Percentiles rank a stretch among this genome's conserved stretches.
phyloP scores from a whole-genome alignment of 23 tunicate genomes.

The Trididemnum nubilum region DNA sequence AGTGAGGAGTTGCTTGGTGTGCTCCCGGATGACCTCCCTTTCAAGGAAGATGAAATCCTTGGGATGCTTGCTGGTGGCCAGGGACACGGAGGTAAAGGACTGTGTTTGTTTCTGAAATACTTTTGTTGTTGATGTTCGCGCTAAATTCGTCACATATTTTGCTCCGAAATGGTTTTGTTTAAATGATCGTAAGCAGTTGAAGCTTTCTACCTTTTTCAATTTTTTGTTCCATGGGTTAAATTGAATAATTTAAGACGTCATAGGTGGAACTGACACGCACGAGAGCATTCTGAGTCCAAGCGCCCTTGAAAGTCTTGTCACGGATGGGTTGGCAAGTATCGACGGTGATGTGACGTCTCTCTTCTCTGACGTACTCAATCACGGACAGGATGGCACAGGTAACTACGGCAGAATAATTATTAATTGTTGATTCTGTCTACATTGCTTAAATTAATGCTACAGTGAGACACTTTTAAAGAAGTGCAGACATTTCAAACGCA shows the following conservation, averaged over 20 bases:
- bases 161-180: not conserved
- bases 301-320: slow-evolving; percentile 65
- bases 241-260: too few species aligned
- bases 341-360: slow-evolving; percentile 78
- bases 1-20: slow-evolving; percentile 68
- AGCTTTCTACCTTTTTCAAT: too few species aligned
- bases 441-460: too few species aligned
- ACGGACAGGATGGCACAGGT: slow-evolving; percentile 46
- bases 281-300: slow-evolving; percentile 77
- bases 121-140: not conserved
- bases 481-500: too few species aligned
- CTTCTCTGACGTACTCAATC: slow-evolving; percentile 70
- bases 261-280: slow-evolving; percentile 57
- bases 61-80: slow-evolving; percentile 52
- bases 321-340: slow-evolving; percentile 69
- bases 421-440: too few species aligned
- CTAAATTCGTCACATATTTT: not conserved
- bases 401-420: too few species aligned
- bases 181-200: too few species aligned
- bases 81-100: slow-evolving; percentile 26
- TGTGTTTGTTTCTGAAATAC: not conserved
- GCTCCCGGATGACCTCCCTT: slow-evolving; percentile 61
- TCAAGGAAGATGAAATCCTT: slow-evolving; percentile 82
- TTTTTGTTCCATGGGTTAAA: too few species aligned
- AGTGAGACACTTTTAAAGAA: too few species aligned